Evolutionary conservation across 2,113 vertebrate genomes (phyloP).

Genomic region (Pseudorasbora parva): DNA sequence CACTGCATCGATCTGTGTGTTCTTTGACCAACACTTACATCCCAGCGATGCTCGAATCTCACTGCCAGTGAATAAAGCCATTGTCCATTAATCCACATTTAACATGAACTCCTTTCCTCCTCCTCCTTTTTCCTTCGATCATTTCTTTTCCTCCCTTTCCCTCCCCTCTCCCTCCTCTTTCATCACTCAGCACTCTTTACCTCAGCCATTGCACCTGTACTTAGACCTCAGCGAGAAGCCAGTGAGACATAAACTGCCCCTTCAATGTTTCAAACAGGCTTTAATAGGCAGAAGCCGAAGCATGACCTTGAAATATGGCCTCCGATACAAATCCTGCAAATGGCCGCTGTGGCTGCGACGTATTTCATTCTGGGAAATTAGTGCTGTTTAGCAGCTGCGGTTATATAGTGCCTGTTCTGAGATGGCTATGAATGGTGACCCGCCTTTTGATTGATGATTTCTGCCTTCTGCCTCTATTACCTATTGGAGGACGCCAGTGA

Average conservation of each 20-base stretch:
- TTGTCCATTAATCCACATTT: slow-evolving; percentile 35
- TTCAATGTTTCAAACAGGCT: slow-evolving; percentile 72
- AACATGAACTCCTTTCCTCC: background rate
- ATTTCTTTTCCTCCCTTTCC: slow-evolving; percentile 52
- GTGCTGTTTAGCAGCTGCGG: slow-evolving; percentile 69
- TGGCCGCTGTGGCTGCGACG: slow-evolving; percentile 57
- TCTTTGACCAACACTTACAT: background rate
- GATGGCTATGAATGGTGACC: slow-evolving; percentile 52
- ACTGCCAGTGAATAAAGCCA: slow-evolving; percentile 20
- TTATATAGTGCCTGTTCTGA: slow-evolving; percentile 63
- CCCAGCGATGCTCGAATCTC: background rate
- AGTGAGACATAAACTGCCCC: slow-evolving; percentile 75
- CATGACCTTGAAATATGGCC: slow-evolving; percentile 73
- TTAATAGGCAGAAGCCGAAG: slow-evolving; percentile 70
- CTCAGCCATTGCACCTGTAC: slow-evolving; percentile 76
- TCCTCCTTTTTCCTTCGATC: slow-evolving; percentile 19
- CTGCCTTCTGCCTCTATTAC: slow-evolving; percentile 14
- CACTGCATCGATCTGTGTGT: background rate
- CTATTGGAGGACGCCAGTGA: slow-evolving; percentile 46
- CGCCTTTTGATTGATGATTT: slow-evolving; percentile 59
- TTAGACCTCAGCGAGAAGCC: slow-evolving; percentile 71
- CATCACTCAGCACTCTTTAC: slow-evolving; percentile 74
- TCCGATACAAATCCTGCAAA: slow-evolving; percentile 71
- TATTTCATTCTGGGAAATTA: slow-evolving; percentile 75
- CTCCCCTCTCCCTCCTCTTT: slow-evolving; percentile 63